Conservation (phyloP, 2,797 vertebrate genomes). For the Hylomyscus alleni region DNA sequence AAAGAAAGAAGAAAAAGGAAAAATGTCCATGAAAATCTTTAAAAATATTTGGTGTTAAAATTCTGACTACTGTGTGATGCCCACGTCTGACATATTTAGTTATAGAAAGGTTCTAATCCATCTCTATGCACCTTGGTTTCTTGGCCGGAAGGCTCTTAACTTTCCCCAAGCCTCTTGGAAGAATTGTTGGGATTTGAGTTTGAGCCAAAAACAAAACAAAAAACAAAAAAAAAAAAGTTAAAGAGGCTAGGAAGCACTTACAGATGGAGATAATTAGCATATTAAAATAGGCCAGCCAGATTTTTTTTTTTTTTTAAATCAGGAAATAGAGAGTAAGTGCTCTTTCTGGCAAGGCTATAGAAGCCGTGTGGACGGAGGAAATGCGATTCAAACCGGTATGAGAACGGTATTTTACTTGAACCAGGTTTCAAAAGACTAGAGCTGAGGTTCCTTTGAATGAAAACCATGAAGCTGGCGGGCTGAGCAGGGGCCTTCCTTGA, state of each 20-base stretch:
- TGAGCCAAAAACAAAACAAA: conserved; percentile 10
- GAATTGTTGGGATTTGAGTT: conserved; percentile 75
- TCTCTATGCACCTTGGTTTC: conserved; percentile 70
- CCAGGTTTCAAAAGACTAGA: conserved; percentile 83
- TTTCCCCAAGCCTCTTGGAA: conserved; percentile 69
- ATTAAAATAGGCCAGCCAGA: conserved; percentile 85
- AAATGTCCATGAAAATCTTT: conserved; percentile 27
- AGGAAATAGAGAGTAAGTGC: conserved; percentile 82
- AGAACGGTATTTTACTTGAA: conserved; percentile 85
- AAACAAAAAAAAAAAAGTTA: conserved; percentile 66
- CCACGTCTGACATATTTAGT: conserved; percentile 60
- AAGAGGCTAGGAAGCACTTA: conserved; percentile 77
- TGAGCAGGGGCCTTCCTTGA: conserved; percentile 81
- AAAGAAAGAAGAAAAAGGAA: too few species aligned
- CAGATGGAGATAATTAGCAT: conserved; percentile 86
- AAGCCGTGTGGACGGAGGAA: conserved; percentile 83
- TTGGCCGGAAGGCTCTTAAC: conserved; percentile 5
- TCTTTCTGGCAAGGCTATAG: conserved; percentile 83
- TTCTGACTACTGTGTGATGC: conserved; percentile 28
- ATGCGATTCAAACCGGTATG: conserved; percentile 83
- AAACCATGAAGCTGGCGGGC: conserved; percentile 80
- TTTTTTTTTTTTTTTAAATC: conserved; percentile 76
- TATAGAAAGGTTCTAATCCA: conserved; percentile 54
- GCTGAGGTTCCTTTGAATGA: conserved; percentile 80
- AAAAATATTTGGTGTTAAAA: conserved; percentile 54